phyloP scores from a whole-genome alignment of 2,888 invertebrate genomes.

The Caenorhabditis drosophilae region DNA sequence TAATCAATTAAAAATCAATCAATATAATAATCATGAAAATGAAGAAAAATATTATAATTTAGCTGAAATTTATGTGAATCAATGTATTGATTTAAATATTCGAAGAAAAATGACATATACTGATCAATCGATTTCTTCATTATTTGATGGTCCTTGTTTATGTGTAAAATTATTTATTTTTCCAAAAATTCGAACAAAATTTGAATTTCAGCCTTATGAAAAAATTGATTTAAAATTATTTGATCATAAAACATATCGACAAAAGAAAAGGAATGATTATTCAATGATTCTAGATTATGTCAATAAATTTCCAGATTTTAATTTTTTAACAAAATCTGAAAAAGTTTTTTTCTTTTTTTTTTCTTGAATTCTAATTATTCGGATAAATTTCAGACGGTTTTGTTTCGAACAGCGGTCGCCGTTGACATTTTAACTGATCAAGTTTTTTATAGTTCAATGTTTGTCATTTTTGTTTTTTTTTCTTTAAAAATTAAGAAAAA shows the following conservation, averaged over 20 bases:
- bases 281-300: constrained; percentile 34
- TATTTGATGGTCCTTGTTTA: constrained; percentile 31
- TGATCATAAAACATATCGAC: constrained; percentile 20
- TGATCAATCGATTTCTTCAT: constrained; percentile 8
- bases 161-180: too few species aligned
- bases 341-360: too few species aligned
- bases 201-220: constrained; percentile 33
- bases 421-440: constrained; percentile 30
- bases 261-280: constrained; percentile 29
- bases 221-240: constrained; percentile 17
- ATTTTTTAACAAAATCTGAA: constrained; percentile 15
- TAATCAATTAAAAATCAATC: too few species aligned
- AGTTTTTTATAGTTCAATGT: constrained; percentile 17
- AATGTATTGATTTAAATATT: constrained; percentile 20
- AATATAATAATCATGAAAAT: too few species aligned
- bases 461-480: not conserved
- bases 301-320: constrained; percentile 27
- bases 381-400: too few species aligned
- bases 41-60: constrained; percentile 4
- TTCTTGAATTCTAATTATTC: too few species aligned
- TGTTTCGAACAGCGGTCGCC: constrained; percentile 30
- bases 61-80: constrained; percentile 20
- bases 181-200: not conserved
- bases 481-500: not conserved
- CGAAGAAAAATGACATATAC: constrained; percentile 27